Evolutionary conservation across 2,113 vertebrate species (phyloP).

Genomic region (Urocynchramus pylzowi): DNA sequence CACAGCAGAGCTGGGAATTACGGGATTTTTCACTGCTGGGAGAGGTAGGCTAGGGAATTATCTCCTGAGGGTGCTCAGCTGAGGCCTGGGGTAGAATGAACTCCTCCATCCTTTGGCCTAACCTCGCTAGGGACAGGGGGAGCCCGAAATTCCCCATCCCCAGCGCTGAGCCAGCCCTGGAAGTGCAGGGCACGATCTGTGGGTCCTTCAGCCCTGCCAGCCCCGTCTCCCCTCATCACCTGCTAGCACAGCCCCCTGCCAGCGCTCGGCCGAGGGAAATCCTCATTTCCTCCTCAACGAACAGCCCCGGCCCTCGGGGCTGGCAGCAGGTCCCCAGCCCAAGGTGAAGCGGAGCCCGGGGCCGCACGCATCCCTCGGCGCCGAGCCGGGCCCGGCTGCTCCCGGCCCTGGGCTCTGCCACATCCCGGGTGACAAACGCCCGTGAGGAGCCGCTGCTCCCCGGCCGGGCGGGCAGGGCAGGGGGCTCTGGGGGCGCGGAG

Average conservation of each 20-base stretch:
- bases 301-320: background rate
- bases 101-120: background rate
- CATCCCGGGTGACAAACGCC: background rate
- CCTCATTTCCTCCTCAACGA: background rate
- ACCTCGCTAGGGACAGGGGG: background rate
- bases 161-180: background rate
- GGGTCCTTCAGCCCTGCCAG: background rate
- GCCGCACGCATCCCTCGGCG: background rate
- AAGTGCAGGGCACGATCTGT: background rate
- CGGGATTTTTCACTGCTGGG: background rate
- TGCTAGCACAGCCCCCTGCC: background rate
- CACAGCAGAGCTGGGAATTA: background rate
- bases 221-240: accelerated
- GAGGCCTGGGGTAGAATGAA: background rate
- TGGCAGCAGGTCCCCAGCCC: background rate
- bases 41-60: background rate
- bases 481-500: background rate
- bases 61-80: background rate
- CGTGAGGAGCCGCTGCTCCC: background rate
- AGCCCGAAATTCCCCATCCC: background rate
- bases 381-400: background rate
- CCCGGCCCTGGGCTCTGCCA: background rate
- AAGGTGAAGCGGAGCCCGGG: background rate
- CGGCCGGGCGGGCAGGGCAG: background rate
- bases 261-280: background rate